Conservation (phyloP, 2,113 vertebrate species). For the Hemiscyllium ocellatum region DNA sequence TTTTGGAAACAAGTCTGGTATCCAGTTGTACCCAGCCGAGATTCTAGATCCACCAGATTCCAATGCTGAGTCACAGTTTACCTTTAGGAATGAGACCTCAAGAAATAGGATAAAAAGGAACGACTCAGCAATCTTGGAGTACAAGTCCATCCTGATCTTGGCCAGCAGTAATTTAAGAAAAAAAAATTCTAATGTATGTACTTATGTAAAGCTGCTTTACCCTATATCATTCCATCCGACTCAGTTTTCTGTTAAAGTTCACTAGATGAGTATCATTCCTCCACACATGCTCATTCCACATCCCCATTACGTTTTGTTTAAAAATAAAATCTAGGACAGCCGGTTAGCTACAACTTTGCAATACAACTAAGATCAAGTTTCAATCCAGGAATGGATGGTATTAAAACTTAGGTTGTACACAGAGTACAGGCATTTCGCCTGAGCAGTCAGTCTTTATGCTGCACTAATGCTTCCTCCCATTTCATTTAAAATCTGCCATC, state of each 20-base stretch:
- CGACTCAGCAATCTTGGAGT: not conserved
- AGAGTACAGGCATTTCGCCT: too few species aligned
- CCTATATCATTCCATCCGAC: not conserved
- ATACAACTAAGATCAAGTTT: not conserved
- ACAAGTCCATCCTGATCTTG: not conserved
- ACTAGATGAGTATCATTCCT: not conserved
- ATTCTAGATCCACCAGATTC: not conserved
- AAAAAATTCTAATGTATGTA: not conserved
- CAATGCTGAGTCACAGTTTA: slow-evolving; percentile 1
- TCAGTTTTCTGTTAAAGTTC: not conserved
- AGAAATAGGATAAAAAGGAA: not conserved
- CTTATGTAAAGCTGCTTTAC: not conserved
- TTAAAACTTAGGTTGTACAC: not conserved
- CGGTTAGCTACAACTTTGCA: not conserved
- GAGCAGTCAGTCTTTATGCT: too few species aligned
- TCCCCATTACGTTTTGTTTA: not conserved
- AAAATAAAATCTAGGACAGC: not conserved
- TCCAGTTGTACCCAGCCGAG: not conserved
- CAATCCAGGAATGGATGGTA: not conserved
- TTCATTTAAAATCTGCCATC: too few species aligned
- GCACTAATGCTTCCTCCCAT: too few species aligned
- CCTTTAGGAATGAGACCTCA: not conserved
- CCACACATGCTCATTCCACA: not conserved
- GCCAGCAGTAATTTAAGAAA: not conserved
- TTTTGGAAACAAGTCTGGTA: not conserved